Conservation (phyloP, 2,797 vertebrate species). For the Spinibarbus caldwelli region DNA sequence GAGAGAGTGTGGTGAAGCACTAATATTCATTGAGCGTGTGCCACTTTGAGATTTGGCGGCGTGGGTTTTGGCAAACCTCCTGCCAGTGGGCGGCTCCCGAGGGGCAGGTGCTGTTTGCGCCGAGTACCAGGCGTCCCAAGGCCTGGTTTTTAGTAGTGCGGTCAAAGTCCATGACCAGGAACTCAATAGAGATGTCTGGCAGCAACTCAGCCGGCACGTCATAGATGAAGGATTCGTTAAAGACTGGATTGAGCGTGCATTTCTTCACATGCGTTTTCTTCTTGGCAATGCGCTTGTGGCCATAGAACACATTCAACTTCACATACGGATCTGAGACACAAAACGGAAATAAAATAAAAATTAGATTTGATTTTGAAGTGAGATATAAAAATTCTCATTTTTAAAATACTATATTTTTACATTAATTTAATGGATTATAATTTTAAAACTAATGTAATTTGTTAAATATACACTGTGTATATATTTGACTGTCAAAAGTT, state of each 20-base stretch:
- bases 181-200: slow-evolving; percentile 91
- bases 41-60: slow-evolving; percentile 92
- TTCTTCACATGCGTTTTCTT: slow-evolving; percentile 99
- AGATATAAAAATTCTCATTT: not conserved
- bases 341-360: not conserved
- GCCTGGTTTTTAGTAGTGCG: slow-evolving; percentile 96
- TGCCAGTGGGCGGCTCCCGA: slow-evolving; percentile 88
- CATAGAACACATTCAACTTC: slow-evolving; percentile 96
- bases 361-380: not conserved
- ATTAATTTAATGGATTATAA: not conserved
- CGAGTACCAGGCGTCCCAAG: slow-evolving; percentile 89
- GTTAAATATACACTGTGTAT: not conserved
- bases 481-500: not conserved
- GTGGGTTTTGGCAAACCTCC: slow-evolving; percentile 88
- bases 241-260: slow-evolving; percentile 93
- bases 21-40: slow-evolving; percentile 93
- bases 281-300: slow-evolving; percentile 94
- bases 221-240: slow-evolving; percentile 98
- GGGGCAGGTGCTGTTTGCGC: slow-evolving; percentile 83
- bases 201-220: slow-evolving; percentile 91
- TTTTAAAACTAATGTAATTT: not conserved
- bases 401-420: not conserved
- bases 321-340: slow-evolving; percentile 89
- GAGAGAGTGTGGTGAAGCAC: slow-evolving; percentile 45
- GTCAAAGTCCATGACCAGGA: slow-evolving; percentile 95